These are phyloP conservation scores for Catharus fuscescens DNA, from an alignment of 2,113 vertebrate genomes.

Conservation along the genomic window DNA sequence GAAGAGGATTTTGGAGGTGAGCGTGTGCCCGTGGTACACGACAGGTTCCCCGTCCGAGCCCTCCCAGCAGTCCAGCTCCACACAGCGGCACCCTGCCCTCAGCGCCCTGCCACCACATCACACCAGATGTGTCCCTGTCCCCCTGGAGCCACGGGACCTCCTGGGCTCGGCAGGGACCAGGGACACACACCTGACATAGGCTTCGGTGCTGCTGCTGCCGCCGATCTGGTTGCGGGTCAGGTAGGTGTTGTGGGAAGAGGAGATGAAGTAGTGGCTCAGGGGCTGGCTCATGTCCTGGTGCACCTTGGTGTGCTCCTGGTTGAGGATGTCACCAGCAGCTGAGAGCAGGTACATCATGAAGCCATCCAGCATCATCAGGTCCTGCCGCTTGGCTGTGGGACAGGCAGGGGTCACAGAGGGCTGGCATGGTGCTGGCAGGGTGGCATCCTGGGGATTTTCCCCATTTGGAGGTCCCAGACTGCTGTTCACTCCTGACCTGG, in stretches of 20 bases:
- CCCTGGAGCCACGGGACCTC: accelerated
- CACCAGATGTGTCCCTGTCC: accelerated
- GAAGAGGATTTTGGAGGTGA: conserved; percentile 95
- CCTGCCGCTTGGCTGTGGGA: conserved; percentile 83
- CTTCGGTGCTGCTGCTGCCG: conserved; percentile 92
- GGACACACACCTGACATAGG: conserved; percentile 87
- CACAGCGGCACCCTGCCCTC: conserved; percentile 91
- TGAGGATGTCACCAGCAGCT: conserved; percentile 83
- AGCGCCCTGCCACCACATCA: conserved; percentile 77
- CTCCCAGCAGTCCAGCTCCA: conserved; percentile 98
- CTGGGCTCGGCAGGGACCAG: accelerated
- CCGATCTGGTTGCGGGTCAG: conserved; percentile 92
- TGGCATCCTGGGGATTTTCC: not conserved
- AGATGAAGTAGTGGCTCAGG: conserved; percentile 93
- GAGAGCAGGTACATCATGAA: conserved; percentile 97
- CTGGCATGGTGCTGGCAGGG: not conserved
- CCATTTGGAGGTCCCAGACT: not conserved
- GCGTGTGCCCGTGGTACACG: conserved; percentile 91
- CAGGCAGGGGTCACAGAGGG: not conserved
- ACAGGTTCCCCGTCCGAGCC: conserved; percentile 89
- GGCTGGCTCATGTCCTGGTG: conserved; percentile 93
- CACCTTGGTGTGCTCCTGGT: conserved; percentile 79
- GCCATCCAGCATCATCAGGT: conserved; percentile 91
- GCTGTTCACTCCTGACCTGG: not conserved
- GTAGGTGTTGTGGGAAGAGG: conserved; percentile 96